phyloP scores from a whole-genome alignment of 2,888 invertebrate genomes.

The Atherix ibis region DNA sequence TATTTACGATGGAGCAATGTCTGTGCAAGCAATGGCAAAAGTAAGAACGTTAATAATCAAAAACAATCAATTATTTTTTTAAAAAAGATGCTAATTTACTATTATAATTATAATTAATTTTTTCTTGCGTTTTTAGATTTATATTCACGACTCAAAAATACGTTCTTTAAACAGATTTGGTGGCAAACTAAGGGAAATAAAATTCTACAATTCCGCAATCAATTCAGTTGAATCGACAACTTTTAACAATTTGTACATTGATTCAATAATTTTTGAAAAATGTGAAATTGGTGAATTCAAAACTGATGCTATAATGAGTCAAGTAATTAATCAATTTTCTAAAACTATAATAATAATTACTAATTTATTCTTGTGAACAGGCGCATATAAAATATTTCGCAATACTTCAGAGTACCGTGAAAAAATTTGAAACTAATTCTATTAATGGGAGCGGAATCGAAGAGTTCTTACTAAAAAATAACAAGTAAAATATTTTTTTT shows the following conservation, averaged over 20 bases:
- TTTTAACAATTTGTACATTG: constrained; percentile 28
- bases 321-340: constrained; percentile 15
- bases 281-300: constrained; percentile 25
- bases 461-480: too few species aligned
- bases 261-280: constrained; percentile 23
- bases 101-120: neutral
- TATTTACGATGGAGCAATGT: constrained; percentile 24
- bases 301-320: constrained; percentile 24
- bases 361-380: constrained; percentile 13
- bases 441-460: constrained; percentile 29
- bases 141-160: constrained; percentile 21
- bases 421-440: constrained; percentile 26
- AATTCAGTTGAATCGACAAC: constrained; percentile 21
- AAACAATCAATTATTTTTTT: neutral
- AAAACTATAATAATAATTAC: neutral
- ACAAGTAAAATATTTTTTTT: too few species aligned
- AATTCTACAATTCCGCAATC: constrained; percentile 23
- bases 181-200: constrained; percentile 24
- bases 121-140: constrained; percentile 16
- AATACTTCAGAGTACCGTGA: constrained; percentile 25
- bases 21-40: constrained; percentile 22
- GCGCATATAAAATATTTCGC: constrained; percentile 22
- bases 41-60: constrained; percentile 13
- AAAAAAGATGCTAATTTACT: too few species aligned
- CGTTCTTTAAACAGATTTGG: too few species aligned